Conservation (phyloP, 2,888 invertebrate species). For the Suillia variegata region DNA sequence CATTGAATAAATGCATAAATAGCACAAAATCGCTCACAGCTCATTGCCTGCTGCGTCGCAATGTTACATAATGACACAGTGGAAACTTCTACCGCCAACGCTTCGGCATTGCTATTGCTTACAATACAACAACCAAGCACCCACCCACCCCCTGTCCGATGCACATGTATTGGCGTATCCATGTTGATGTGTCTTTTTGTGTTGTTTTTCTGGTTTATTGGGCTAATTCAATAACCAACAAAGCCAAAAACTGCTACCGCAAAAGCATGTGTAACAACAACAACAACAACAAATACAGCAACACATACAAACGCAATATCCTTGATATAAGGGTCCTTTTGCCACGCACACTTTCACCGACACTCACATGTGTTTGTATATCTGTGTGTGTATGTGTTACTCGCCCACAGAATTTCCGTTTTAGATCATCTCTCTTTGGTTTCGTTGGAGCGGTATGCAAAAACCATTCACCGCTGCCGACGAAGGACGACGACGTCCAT, state of each 20-base stretch:
- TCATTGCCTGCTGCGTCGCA: constrained; percentile 39
- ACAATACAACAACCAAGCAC: constrained; percentile 7
- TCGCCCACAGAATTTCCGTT: constrained; percentile 58
- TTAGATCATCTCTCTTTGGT: constrained; percentile 55
- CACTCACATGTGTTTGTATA: constrained; percentile 19
- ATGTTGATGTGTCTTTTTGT: constrained; percentile 35
- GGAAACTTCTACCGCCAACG: no score
- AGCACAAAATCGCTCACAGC: constrained; percentile 40
- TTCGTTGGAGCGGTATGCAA: constrained; percentile 7
- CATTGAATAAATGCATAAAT: constrained; percentile 32
- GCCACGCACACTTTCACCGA: background rate
- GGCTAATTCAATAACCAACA: constrained; percentile 62
- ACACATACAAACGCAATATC: constrained; percentile 21
- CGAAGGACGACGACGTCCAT: no score
- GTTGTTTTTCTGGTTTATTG: constrained; percentile 63
- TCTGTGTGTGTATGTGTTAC: constrained; percentile 38
- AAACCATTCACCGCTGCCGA: background rate
- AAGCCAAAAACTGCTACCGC: constrained; percentile 40
- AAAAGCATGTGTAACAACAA: constrained; percentile 11
- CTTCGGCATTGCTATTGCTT: no score
- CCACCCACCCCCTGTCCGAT: constrained; percentile 3
- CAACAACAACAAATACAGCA: constrained; percentile 21
- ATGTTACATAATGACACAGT: constrained; percentile 5
- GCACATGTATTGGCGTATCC: background rate
- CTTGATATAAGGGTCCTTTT: constrained; percentile 6